Percentiles rank a stretch among this genome's conserved stretches.
phyloP scores from a whole-genome alignment of 2,888 invertebrate genomes.

The Rhagonycha fulva region DNA sequence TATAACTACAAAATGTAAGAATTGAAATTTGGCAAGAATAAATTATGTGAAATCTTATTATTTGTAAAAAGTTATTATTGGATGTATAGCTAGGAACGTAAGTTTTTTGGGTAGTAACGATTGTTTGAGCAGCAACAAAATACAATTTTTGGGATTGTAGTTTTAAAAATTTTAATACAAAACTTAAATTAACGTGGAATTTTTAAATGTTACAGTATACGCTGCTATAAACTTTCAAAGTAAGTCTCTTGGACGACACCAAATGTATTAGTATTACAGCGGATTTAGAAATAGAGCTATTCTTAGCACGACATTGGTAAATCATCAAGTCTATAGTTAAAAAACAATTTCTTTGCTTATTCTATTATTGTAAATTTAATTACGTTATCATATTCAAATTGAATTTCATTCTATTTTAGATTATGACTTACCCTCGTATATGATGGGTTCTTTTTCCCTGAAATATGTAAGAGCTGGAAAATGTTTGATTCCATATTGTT shows the following conservation, averaged over 20 bases:
- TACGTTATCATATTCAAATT: not conserved
- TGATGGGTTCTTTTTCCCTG: slow-evolving; percentile 94
- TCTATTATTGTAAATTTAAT: slow-evolving; percentile 13
- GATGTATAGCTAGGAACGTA: not conserved
- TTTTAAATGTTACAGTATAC: not conserved
- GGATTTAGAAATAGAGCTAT: slow-evolving; percentile 13
- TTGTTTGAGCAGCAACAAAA: not conserved
- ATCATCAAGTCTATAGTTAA: slow-evolving; percentile 12
- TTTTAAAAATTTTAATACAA: not conserved
- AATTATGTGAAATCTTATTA: slow-evolving; percentile 17
- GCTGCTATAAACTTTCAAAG: not conserved
- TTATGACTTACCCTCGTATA: slow-evolving; percentile 81
- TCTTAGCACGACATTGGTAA: slow-evolving; percentile 15
- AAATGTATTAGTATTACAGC: slow-evolving; percentile 7
- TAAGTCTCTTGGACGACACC: slow-evolving; percentile 1
- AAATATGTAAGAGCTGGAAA: slow-evolving; percentile 97
- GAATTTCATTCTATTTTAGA: not conserved
- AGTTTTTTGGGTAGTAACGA: not conserved
- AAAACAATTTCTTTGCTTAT: slow-evolving; percentile 4
- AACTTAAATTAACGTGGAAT: not conserved
- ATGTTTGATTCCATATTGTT: slow-evolving; percentile 93
- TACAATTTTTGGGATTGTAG: not conserved
- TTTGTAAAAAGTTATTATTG: slow-evolving; percentile 12
- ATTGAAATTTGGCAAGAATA: slow-evolving; percentile 17
- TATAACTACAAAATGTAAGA: not conserved